Conservation (phyloP, 1,140 invertebrate genomes). For the Caerostris extrusa region DNA sequence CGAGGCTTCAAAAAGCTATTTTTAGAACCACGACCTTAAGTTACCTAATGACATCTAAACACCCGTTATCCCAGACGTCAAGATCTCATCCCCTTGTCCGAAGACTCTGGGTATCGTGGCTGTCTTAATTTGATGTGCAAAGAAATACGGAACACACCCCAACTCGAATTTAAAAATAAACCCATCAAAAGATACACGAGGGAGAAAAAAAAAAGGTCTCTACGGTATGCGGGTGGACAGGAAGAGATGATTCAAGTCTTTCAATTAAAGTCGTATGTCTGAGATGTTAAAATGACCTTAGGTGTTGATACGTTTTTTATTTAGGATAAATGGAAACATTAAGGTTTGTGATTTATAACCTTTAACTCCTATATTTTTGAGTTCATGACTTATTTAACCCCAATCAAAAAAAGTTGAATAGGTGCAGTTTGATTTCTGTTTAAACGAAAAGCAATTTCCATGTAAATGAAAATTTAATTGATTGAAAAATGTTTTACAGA, state of each 20-base stretch:
- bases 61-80: constrained; percentile 14
- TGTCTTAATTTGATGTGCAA: constrained; percentile 15
- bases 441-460: too few species aligned
- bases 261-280: constrained; percentile 23
- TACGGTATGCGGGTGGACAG: neutral
- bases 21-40: neutral
- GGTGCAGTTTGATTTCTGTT: too few species aligned
- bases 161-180: constrained; percentile 1
- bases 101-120: neutral
- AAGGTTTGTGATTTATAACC: neutral
- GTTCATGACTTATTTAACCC: too few species aligned
- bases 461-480: too few species aligned
- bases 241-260: neutral
- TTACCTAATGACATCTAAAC: constrained; percentile 41
- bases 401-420: too few species aligned
- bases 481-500: too few species aligned
- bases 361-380: neutral
- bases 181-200: neutral
- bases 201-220: neutral
- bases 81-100: constrained; percentile 51
- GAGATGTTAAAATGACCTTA: neutral
- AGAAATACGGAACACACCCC: constrained; percentile 30
- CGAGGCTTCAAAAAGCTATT: neutral
- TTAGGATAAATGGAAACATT: neutral
- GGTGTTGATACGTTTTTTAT: neutral